phyloP scores from a whole-genome alignment of 2,797 vertebrate genomes.

The Mus minutoides region DNA sequence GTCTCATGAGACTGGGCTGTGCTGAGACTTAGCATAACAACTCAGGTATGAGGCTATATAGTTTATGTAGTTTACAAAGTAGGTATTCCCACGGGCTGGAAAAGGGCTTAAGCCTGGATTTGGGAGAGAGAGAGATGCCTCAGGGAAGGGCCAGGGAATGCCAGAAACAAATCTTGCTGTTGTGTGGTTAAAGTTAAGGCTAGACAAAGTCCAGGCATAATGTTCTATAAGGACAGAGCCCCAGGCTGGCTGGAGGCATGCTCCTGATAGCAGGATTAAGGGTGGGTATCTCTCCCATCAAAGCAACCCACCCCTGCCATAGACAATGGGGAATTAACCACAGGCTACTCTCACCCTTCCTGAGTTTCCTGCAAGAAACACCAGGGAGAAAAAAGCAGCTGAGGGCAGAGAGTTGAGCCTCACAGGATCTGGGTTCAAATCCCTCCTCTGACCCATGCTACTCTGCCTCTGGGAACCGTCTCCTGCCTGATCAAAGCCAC shows the following conservation, averaged over 20 bases:
- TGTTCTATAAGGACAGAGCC: neutral
- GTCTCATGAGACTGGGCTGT: neutral
- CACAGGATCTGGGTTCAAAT: neutral
- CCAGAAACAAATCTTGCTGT: neutral
- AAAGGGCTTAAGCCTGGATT: neutral
- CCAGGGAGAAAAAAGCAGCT: neutral
- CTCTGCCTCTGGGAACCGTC: rapidly evolving
- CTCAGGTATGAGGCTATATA: too few species aligned
- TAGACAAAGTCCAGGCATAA: neutral
- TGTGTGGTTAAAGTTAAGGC: neutral
- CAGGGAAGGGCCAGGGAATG: neutral
- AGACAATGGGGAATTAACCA: neutral
- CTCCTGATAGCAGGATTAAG: neutral
- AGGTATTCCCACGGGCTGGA: neutral
- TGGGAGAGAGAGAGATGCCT: neutral
- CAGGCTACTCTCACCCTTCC: neutral
- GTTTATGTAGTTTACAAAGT: neutral
- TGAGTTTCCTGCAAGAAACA: neutral
- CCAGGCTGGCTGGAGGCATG: rapidly evolving
- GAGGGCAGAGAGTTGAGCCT: neutral
- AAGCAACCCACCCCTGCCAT: neutral
- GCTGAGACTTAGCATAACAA: neutral
- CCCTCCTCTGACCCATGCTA: neutral
- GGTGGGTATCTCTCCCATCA: neutral
- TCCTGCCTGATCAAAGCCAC: conserved; percentile 46